A percentile compares a stretch with the other conserved stretches of the same genome.
Conservation (phyloP, 2,113 vertebrate species). For the Macrotus californicus region DNA sequence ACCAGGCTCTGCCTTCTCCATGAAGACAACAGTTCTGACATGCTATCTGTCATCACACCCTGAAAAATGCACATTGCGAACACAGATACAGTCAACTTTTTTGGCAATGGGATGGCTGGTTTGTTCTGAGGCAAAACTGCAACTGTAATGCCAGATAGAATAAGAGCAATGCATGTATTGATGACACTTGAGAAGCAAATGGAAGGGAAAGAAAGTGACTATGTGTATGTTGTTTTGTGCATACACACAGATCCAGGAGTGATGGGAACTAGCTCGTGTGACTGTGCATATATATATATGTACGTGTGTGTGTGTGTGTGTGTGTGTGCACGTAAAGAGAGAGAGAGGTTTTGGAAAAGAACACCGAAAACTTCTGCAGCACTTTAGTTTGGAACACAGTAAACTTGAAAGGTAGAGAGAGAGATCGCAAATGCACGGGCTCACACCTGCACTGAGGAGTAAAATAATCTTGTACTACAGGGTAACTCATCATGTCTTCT, state of each 20-base stretch:
- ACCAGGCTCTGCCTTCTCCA: constrained; percentile 64
- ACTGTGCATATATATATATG: no score
- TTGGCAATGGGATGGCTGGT: constrained; percentile 85
- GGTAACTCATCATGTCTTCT: constrained; percentile 80
- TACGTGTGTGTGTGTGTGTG: background rate
- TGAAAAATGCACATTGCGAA: constrained; percentile 74
- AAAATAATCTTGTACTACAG: constrained; percentile 77
- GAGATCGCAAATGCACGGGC: background rate
- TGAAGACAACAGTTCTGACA: constrained; percentile 61
- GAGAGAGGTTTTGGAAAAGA: constrained; percentile 78
- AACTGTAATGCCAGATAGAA: constrained; percentile 80
- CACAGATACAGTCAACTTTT: constrained; percentile 76
- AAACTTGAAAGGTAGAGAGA: constrained; percentile 60
- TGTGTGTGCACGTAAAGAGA: background rate
- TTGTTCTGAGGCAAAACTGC: constrained; percentile 76
- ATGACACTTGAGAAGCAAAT: constrained; percentile 80
- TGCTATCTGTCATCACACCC: constrained; percentile 64
- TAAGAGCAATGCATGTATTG: constrained; percentile 80
- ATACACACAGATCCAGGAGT: constrained; percentile 71
- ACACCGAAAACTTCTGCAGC: constrained; percentile 80
- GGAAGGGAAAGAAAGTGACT: constrained; percentile 73
- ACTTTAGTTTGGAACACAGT: constrained; percentile 74
- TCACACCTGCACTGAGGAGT: constrained; percentile 11
- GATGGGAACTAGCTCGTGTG: background rate
- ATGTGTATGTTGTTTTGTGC: constrained; percentile 75